A percentile compares a stretch with the other conserved stretches of the same genome.
phyloP scores from a whole-genome alignment of 2,888 invertebrate species.

The Sarcophaga caerulescens region DNA sequence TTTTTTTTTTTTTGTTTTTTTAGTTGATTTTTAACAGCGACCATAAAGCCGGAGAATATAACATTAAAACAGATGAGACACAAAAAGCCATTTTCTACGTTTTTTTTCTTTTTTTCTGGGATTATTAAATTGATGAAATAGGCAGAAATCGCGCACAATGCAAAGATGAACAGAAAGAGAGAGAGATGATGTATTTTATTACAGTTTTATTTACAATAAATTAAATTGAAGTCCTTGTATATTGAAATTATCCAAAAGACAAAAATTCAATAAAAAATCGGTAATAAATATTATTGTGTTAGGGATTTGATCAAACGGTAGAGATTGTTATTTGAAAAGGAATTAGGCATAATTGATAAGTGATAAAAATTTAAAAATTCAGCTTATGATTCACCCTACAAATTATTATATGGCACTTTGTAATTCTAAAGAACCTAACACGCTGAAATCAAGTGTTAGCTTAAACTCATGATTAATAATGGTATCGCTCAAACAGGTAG shows the following conservation, averaged over 20 bases:
- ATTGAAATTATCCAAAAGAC: constrained; percentile 8
- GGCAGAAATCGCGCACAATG: not conserved
- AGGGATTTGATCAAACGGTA: no score
- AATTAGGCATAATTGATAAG: no score
- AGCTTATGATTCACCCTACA: no score
- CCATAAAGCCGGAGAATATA: constrained; percentile 5
- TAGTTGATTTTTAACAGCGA: constrained; percentile 31
- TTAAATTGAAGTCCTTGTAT: constrained; percentile 17
- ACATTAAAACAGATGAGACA: constrained; percentile 6
- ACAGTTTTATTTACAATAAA: constrained; percentile 20
- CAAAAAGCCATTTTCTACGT: not conserved
- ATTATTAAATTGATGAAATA: constrained; percentile 20
- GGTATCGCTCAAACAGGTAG: no score
- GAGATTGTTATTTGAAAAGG: no score
- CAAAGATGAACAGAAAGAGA: no score
- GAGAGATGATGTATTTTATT: not conserved
- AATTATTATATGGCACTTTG: no score
- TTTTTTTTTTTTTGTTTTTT: not conserved
- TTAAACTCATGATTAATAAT: no score
- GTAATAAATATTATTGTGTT: no score
- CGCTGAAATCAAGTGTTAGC: no score
- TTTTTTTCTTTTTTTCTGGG: not conserved
- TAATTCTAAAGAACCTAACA: no score
- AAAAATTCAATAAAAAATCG: not conserved
- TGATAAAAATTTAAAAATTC: no score